Percentiles rank a stretch among this genome's conserved stretches.
phyloP scores from a whole-genome alignment of 2,797 vertebrate species.

The Arnoldichthys spilopterus region DNA sequence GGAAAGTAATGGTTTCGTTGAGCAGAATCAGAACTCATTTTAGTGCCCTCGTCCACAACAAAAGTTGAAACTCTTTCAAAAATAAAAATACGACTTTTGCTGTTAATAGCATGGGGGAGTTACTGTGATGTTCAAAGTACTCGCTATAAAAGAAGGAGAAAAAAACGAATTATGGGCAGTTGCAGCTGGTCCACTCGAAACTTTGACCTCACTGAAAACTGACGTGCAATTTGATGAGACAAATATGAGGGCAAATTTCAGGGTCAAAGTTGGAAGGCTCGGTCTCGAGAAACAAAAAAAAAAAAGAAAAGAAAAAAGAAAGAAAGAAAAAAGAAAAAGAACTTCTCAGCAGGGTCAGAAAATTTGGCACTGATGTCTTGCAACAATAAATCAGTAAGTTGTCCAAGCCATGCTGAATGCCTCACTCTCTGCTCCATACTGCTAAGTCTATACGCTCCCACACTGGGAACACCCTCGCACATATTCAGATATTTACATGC shows the following conservation, averaged over 20 bases:
- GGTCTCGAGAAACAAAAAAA: not conserved
- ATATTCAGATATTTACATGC: not conserved
- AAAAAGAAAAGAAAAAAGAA: conserved; percentile 4
- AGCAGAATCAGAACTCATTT: not conserved
- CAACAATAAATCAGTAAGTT: conserved; percentile 48
- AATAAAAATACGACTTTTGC: conserved; percentile 1
- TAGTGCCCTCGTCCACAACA: too few relatives aligned
- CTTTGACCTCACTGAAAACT: conserved; percentile 27
- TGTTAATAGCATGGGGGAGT: conserved; percentile 14
- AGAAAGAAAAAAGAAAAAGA: not conserved
- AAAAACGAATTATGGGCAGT: conserved; percentile 23
- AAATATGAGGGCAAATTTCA: conserved; percentile 37
- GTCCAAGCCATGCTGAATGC: conserved; percentile 45
- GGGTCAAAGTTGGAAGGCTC: conserved; percentile 36
- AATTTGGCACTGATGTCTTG: conserved; percentile 44
- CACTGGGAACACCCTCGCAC: conserved; percentile 4
- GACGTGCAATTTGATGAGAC: conserved; percentile 36
- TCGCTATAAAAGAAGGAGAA: not conserved
- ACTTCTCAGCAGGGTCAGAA: conserved; percentile 47
- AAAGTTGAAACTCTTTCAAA: not conserved
- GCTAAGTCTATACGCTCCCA: conserved; percentile 18
- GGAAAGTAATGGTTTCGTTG: not conserved
- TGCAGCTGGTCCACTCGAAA: conserved; percentile 34
- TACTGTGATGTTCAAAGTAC: not conserved
- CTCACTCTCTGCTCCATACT: conserved; percentile 32